Evolutionary conservation across 2,888 invertebrate species (phyloP).

Genomic region (Heteropelma amictum): DNA sequence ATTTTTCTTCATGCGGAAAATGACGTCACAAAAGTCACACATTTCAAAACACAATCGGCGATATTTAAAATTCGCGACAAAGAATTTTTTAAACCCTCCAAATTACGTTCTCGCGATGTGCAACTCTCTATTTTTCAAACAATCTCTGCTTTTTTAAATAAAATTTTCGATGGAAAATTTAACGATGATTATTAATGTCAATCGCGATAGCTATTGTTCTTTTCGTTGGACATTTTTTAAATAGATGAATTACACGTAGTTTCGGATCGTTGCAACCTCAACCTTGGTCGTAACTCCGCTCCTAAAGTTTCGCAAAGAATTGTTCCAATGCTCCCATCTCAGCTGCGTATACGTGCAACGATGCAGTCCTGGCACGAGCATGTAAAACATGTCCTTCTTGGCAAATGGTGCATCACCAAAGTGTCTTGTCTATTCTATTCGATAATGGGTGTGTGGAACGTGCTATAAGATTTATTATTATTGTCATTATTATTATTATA

Average conservation of each 20-base stretch:
- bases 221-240: too few species aligned
- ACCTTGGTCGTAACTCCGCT: constrained; percentile 48
- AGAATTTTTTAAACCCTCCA: too few species aligned
- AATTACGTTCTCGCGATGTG: too few species aligned
- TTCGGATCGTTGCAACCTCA: constrained; percentile 6
- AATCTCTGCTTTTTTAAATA: too few species aligned
- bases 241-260: constrained; percentile 2
- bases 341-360: not conserved
- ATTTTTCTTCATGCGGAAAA: too few species aligned
- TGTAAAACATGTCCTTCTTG: constrained; percentile 61
- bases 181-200: too few species aligned
- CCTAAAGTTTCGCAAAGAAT: constrained; percentile 35
- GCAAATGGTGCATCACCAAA: constrained; percentile 70
- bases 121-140: too few species aligned
- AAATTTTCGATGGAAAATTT: too few species aligned
- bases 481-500: constrained; percentile 26
- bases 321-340: constrained; percentile 9
- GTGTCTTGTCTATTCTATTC: constrained; percentile 64
- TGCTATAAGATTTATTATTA: constrained; percentile 33
- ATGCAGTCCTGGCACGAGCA: constrained; percentile 15
- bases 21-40: too few species aligned
- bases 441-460: constrained; percentile 40
- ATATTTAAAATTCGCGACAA: too few species aligned
- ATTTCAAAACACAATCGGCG: not conserved
- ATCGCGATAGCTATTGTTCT: too few species aligned